Evolutionary conservation across 1,140 invertebrate genomes (phyloP).

Genomic region (Sipha flava): DNA sequence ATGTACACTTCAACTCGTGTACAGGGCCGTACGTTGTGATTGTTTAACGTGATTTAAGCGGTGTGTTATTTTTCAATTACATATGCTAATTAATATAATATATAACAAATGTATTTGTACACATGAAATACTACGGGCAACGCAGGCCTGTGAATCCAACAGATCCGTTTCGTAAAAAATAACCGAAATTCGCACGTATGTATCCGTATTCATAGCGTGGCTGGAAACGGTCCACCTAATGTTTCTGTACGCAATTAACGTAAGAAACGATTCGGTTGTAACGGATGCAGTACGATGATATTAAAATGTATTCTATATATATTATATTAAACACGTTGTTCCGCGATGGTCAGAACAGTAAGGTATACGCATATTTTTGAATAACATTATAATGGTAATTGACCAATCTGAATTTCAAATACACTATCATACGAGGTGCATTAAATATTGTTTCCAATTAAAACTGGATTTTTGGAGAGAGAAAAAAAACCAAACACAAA

Average conservation of each 20-base stretch:
- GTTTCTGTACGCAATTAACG: too few relatives aligned
- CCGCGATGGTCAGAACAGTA: neutral
- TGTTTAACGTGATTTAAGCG: neutral
- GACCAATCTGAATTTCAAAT: neutral
- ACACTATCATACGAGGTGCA: too few relatives aligned
- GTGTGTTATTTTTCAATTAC: neutral
- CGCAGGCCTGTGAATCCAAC: neutral
- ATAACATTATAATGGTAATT: neutral
- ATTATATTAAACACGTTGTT: too few relatives aligned
- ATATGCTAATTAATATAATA: neutral
- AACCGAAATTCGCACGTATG: neutral
- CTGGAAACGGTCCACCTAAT: too few relatives aligned
- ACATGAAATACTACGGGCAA: too few relatives aligned
- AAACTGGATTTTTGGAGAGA: neutral
- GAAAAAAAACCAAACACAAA: too few relatives aligned
- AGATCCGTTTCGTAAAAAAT: neutral
- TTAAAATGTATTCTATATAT: too few relatives aligned
- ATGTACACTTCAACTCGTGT: neutral
- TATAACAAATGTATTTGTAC: too few relatives aligned
- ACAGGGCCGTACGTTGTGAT: neutral
- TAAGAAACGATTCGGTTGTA: too few relatives aligned
- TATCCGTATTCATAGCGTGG: too few relatives aligned
- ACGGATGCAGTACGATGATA: too few relatives aligned
- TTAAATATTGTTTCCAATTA: neutral
- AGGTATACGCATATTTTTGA: neutral